A percentile compares a stretch with the other conserved stretches of the same genome.
Evolutionary conservation across 1,140 invertebrate species (phyloP).

Genomic region (Leptinotarsa texana): DNA sequence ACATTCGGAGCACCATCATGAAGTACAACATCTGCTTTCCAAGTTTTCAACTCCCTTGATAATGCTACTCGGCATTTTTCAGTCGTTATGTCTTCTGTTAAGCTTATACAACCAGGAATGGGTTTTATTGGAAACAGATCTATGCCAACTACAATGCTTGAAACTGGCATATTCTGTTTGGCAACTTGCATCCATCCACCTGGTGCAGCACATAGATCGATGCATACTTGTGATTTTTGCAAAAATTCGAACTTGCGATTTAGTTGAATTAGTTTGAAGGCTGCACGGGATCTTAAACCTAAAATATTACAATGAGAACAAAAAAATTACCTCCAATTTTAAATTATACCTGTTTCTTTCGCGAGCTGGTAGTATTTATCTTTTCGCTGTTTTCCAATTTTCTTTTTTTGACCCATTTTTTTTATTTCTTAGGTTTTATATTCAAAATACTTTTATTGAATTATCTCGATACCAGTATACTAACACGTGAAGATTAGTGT

Average conservation of each 20-base stretch:
- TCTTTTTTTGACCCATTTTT: slow-evolving; percentile 94
- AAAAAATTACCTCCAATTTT: slow-evolving; percentile 5
- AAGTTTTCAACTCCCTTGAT: slow-evolving; percentile 85
- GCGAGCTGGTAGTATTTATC: slow-evolving; percentile 99
- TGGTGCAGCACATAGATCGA: slow-evolving; percentile 98
- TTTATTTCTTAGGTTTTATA: not conserved
- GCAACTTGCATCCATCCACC: slow-evolving; percentile 99
- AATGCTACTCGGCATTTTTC: slow-evolving; percentile 83
- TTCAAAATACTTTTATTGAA: no score
- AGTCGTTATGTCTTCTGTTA: slow-evolving; percentile 96
- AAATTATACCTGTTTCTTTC: slow-evolving; percentile 89
- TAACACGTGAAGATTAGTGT: no score
- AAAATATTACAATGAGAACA: slow-evolving; percentile 45
- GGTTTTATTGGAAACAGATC: slow-evolving; percentile 96
- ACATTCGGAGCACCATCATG: slow-evolving; percentile 99
- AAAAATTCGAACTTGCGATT: slow-evolving; percentile 98
- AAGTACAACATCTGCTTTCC: slow-evolving; percentile 96
- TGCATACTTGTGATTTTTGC: slow-evolving; percentile 91
- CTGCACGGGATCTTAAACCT: slow-evolving; percentile 96
- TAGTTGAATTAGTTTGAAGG: slow-evolving; percentile 97
- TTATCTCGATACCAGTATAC: no score
- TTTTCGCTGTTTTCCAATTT: slow-evolving; percentile 96
- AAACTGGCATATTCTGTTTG: slow-evolving; percentile 96
- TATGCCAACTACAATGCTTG: slow-evolving; percentile 90
- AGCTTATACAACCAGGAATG: slow-evolving; percentile 85